phyloP scores from a whole-genome alignment of 2,113 vertebrate species.

The Rhinolophus sinicus region DNA sequence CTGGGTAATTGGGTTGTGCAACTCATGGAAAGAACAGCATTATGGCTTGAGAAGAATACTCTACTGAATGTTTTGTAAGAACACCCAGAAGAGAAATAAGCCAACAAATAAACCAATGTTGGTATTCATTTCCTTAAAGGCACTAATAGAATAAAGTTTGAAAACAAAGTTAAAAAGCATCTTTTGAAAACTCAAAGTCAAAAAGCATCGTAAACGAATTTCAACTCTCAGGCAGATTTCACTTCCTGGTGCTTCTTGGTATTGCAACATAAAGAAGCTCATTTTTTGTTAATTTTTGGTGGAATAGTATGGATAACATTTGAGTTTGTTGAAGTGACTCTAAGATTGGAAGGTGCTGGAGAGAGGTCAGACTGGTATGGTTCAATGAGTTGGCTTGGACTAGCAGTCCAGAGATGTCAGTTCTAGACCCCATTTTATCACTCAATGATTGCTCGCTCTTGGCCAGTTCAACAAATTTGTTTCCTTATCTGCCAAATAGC shows the following conservation, averaged over 20 bases:
- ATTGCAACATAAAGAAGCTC: not conserved
- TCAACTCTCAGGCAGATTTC: slow-evolving; percentile 2
- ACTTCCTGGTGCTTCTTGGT: not conserved
- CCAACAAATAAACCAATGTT: slow-evolving; percentile 51
- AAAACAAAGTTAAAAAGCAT: slow-evolving; percentile 47
- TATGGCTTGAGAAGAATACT: not conserved
- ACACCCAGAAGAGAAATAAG: slow-evolving; percentile 28
- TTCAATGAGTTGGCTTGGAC: not conserved
- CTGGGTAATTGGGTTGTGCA: slow-evolving; percentile 20
- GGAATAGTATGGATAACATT: not conserved
- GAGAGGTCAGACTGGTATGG: not conserved
- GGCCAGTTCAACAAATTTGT: not conserved
- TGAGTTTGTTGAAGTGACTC: not conserved
- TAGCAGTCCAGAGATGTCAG: not conserved
- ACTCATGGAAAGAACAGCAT: slow-evolving; percentile 59
- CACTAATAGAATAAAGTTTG: slow-evolving; percentile 45
- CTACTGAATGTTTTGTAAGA: slow-evolving; percentile 48
- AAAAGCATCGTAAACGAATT: slow-evolving; percentile 46
- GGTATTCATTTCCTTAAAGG: slow-evolving; percentile 57
- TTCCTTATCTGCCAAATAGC: not conserved
- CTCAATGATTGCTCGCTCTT: not conserved
- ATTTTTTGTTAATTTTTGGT: not conserved
- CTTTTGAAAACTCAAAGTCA: slow-evolving; percentile 57
- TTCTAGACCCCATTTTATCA: slow-evolving; percentile 16
- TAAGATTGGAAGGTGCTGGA: not conserved